Conservation (phyloP, 2,113 vertebrate species). For the Sula dactylatra region DNA sequence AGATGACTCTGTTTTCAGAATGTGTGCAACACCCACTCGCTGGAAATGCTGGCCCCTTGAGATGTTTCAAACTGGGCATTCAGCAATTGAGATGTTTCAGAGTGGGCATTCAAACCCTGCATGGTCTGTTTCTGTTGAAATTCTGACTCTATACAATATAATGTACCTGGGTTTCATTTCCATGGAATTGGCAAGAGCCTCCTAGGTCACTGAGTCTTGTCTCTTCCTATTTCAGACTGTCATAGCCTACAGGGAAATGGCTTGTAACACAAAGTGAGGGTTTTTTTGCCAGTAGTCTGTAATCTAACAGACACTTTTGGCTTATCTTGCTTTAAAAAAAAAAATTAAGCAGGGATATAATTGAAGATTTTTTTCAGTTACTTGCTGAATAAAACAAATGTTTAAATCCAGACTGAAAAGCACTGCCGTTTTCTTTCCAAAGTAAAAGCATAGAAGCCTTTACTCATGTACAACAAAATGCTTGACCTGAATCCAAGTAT, state of each 20-base stretch:
- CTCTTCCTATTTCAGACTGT: background rate
- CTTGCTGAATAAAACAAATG: background rate
- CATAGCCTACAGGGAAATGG: background rate
- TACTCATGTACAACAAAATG: background rate
- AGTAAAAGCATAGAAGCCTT: background rate
- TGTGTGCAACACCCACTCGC: background rate
- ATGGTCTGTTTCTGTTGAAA: background rate
- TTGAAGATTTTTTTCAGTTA: background rate
- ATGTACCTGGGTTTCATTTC: background rate
- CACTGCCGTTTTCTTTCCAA: background rate
- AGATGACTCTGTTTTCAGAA: slow-evolving; percentile 2
- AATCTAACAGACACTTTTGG: background rate
- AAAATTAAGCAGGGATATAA: background rate
- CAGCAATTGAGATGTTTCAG: background rate
- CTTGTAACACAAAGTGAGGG: background rate
- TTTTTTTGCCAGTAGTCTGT: background rate
- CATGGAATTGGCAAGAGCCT: background rate
- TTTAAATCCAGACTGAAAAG: background rate
- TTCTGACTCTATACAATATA: background rate
- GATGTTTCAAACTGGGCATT: background rate
- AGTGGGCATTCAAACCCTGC: background rate
- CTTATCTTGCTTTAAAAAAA: background rate
- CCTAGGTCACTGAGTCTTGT: background rate
- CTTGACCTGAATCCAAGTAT: background rate
- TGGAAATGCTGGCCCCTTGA: background rate